Base-by-base conservation (phyloP, 2,113 vertebrate genomes). In the Chloebia gouldiae region DNA sequence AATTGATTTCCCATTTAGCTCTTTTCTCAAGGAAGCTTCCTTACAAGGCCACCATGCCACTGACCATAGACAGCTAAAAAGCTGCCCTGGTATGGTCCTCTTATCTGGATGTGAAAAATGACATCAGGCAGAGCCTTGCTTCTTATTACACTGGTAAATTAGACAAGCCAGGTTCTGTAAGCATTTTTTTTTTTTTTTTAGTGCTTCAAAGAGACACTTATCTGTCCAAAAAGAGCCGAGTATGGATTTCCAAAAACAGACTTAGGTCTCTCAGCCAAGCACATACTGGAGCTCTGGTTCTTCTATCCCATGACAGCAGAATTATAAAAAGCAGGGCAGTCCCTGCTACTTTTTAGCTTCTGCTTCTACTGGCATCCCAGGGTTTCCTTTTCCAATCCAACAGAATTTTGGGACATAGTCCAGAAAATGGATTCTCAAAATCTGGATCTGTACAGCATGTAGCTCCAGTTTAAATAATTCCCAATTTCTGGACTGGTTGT, bases 131-230 rank as follows among this genome's bases (percentile, higher is more conserved):
- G 82, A 63, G 31, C 35, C 33, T 28, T 79, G 61, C 23, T 51
- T 95, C 61, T 90, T 83, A 91, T 88, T 87, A 77, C 6, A 16
- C 54, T 92, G 70, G 72, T 81, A 95, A 96, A 95, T 91, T 94
- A 92, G 86, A 96, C 35, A 91, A 95, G 59, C 54, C 86, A 90
- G 87, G 87, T 94, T 94, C 81, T 96, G 92, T 93, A 96, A 98
- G 96, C 88, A 93, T 24, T 37, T 73, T 90, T 68, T 68, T 39
- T 39, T 39, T 39, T 64, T 78, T 71, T 81, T 79, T 50, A 20
- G 31, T 70, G 28, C 96, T 97, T 98, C 97, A 97, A 96, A 97
- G 96, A 63, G 78, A 70, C 93, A 95, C 97, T 97, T 97, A 97
- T 97, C 96, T 95, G 83, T 94, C 84, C 87, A 92, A 90, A 97